Base-by-base conservation (phyloP, 2,888 invertebrate genomes). In the Drosophila crucigera region DNA sequence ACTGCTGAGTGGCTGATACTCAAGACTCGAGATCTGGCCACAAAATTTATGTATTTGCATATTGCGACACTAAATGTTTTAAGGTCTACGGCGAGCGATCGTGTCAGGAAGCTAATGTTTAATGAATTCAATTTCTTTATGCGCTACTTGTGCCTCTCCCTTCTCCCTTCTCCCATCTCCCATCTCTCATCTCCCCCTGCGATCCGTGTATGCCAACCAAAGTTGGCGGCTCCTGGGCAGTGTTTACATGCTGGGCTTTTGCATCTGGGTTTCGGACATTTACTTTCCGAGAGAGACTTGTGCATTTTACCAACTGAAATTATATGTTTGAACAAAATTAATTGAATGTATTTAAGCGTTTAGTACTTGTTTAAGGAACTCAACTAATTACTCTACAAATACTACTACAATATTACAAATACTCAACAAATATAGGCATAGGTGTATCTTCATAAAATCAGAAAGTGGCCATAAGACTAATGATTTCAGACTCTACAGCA, bases 81-180 rank as follows among this genome's bases (percentile, higher is more conserved):
- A 80, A 76, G 84, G 72, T 76, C 73, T 70, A 68, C 47, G 55
- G 71, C 72, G 69, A 47, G 56, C 55, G 76, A 80, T 81, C 76
- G 84, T 81, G 88, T 87, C 88, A 89, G 86, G 88, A 81, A 91
- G 90, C 90, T 84, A 80, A 83, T 89, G 85, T 80, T 89, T 90
- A 91, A 91, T 91, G 90, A 91, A 91, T 91, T 91, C 89, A 87
- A 90, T 90, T 84, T 90, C 82, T 90, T 90, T 90, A 89, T 88
- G 82, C 59, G 87, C 90, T 89, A 88, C 87, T 82, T 87, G 83
- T 25, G 47, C 2, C 47, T 47, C 25, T 16, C 25, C 47, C 47
- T 0, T 0, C 22, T 43, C 16, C 16, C 14, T 0, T 7, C 16
- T 0, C 14, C 22, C 47, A 19, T 19, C 7, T 37, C 37, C 0